These are phyloP conservation scores for Erinaceus europaeus DNA, from an alignment of 2,113 vertebrate species.

Conservation along the genomic window DNA sequence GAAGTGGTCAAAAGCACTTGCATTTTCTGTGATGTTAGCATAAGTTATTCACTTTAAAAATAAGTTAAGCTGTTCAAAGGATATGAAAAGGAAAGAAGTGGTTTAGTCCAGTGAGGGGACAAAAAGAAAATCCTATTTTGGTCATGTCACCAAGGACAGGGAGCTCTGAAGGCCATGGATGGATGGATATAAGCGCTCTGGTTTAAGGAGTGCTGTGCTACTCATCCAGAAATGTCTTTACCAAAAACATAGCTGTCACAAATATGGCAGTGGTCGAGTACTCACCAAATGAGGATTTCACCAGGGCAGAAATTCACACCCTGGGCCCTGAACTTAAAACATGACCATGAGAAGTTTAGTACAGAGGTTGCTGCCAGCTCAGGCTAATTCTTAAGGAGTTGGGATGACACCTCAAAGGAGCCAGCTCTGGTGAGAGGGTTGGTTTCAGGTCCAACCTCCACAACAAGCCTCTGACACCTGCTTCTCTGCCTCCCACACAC, in stretches of 20 bases:
- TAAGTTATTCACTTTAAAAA: not conserved
- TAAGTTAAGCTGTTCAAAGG: not conserved
- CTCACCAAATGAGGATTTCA: not conserved
- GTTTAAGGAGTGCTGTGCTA: not conserved
- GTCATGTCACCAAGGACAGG: constrained; percentile 21
- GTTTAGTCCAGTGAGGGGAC: not conserved
- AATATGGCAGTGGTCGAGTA: not conserved
- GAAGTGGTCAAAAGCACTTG: not conserved
- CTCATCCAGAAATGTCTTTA: not conserved
- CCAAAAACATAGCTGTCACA: not conserved
- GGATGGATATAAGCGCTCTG: not conserved
- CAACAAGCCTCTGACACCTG: not conserved
- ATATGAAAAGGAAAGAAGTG: not conserved
- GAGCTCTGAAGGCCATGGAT: not conserved
- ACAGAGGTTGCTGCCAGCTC: not conserved
- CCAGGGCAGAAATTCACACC: not conserved
- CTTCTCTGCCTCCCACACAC: not conserved
- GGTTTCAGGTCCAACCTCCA: constrained; percentile 5
- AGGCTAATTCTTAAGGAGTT: not conserved
- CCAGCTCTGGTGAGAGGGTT: not conserved
- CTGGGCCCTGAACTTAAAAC: not conserved
- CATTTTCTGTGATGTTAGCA: not conserved
- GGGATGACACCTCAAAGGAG: not conserved
- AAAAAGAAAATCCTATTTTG: constrained; percentile 17
- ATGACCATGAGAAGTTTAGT: not conserved